phyloP scores from a whole-genome alignment of 1,140 invertebrate genomes.

The Cotesia typhae region DNA sequence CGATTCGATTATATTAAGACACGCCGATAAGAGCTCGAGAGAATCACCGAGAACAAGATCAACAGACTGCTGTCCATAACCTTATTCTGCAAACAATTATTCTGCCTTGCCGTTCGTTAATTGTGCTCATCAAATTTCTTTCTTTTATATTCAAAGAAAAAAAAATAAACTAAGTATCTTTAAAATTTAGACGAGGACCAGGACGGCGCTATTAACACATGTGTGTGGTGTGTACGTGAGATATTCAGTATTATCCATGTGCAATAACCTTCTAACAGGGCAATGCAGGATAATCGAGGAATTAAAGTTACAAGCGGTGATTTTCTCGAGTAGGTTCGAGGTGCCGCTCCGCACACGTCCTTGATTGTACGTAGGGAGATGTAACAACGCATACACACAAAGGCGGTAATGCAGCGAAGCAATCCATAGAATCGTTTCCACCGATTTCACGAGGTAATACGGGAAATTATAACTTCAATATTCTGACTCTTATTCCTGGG shows the following conservation, averaged over 20 bases:
- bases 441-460: conserved; percentile 37
- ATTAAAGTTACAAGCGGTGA: conserved; percentile 61
- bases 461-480: conserved; percentile 50
- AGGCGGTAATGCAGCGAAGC: background rate
- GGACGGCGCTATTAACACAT: background rate
- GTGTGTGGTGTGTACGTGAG: background rate
- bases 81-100: background rate
- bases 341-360: background rate
- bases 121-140: background rate
- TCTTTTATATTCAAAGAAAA: background rate
- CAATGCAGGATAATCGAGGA: conserved; percentile 62
- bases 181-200: conserved; percentile 3
- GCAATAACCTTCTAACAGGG: conserved; percentile 36
- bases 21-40: background rate
- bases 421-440: conserved; percentile 21
- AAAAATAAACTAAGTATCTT: conserved; percentile 8
- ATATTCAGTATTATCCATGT: background rate
- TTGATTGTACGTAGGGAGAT: too few relatives aligned
- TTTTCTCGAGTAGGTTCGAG: conserved; percentile 51
- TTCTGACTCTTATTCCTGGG: conserved; percentile 8
- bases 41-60: conserved; percentile 4
- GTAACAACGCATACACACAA: background rate
- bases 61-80: background rate
- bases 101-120: background rate
- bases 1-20: conserved; percentile 48